A percentile compares a stretch with the other conserved stretches of the same genome.
Conservation (phyloP, 2,113 vertebrate species). For the Holacanthus passer region DNA sequence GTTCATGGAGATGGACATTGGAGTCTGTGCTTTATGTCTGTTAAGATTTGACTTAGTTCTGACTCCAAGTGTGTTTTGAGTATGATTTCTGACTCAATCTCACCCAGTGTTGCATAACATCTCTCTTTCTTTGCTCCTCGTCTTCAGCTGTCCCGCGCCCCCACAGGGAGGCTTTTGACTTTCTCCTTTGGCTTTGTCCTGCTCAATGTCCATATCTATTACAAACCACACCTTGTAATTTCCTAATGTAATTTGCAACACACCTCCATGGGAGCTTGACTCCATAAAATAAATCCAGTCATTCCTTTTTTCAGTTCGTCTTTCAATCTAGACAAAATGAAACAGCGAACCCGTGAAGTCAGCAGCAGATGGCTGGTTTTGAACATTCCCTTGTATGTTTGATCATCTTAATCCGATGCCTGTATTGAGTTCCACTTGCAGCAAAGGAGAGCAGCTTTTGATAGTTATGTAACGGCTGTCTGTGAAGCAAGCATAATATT, state of each 20-base stretch:
- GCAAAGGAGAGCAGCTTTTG: slow-evolving; percentile 1
- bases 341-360: not conserved
- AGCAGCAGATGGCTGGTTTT: slow-evolving; percentile 11
- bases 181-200: not conserved
- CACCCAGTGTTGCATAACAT: too few relatives aligned
- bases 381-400: slow-evolving; percentile 4
- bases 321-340: not conserved
- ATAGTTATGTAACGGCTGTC: slow-evolving; percentile 4
- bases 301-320: not conserved
- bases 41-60: not conserved
- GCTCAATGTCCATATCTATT: not conserved
- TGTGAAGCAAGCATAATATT: not conserved
- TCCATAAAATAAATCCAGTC: not conserved
- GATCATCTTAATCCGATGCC: not conserved
- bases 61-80: not conserved
- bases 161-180: not conserved
- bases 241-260: not conserved
- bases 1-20: not conserved
- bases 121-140: not conserved
- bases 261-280: not conserved
- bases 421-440: not conserved
- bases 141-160: not conserved
- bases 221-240: not conserved
- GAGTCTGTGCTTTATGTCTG: not conserved
- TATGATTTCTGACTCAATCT: not conserved